Percentiles rank a stretch among this genome's conserved stretches.
Evolutionary conservation across 2,797 vertebrate genomes (phyloP).

Genomic region (Carapus acus): DNA sequence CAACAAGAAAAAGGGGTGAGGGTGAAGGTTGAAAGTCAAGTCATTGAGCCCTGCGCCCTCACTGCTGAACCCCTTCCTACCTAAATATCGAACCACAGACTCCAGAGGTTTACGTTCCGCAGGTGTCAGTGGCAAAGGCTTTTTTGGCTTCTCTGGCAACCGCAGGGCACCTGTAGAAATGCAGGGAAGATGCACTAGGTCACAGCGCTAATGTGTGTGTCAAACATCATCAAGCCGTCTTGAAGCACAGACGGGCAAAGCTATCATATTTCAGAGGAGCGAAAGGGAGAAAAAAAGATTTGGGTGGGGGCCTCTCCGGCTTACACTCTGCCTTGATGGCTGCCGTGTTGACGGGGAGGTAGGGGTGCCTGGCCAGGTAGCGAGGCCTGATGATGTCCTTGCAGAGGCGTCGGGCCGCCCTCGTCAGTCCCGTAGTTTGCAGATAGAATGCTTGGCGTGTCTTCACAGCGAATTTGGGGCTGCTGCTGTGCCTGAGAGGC

Average conservation of each 20-base stretch:
- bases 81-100: constrained; percentile 91
- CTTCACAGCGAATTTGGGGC: constrained; percentile 97
- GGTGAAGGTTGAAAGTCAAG: not conserved
- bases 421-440: constrained; percentile 86
- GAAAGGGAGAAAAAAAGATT: too few relatives aligned
- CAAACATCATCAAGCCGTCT: too few relatives aligned
- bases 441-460: constrained; percentile 96
- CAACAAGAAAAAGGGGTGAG: too few relatives aligned
- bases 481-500: constrained; percentile 84
- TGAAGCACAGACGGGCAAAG: too few relatives aligned
- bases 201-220: too few relatives aligned
- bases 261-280: too few relatives aligned
- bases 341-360: constrained; percentile 88
- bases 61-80: constrained; percentile 59
- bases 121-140: constrained; percentile 82
- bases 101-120: constrained; percentile 92
- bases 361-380: constrained; percentile 87
- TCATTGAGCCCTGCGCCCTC: not conserved
- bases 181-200: too few relatives aligned
- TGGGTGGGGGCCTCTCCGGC: constrained; percentile 33
- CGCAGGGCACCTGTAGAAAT: constrained; percentile 80
- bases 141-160: constrained; percentile 85
- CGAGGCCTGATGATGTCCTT: constrained; percentile 87
- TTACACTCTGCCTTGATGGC: constrained; percentile 97
- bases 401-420: constrained; percentile 85